Evolutionary conservation across 1,140 invertebrate genomes (phyloP).

Genomic region (Leucophenga varia): DNA sequence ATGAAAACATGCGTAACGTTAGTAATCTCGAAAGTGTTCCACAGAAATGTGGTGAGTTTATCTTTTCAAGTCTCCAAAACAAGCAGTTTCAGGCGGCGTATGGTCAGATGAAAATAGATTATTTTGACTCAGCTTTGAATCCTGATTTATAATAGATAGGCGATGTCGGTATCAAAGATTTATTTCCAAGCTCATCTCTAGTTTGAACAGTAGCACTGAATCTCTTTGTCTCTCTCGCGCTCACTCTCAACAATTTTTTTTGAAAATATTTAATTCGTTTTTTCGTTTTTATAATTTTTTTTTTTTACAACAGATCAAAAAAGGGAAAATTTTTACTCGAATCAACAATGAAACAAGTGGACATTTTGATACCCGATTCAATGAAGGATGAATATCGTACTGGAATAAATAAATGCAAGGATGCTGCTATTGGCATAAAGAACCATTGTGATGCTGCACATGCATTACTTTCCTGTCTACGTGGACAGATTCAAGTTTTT

Average conservation of each 20-base stretch:
- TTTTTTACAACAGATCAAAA: slow-evolving; percentile 33
- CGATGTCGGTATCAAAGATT: too few species aligned
- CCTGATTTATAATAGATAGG: too few species aligned
- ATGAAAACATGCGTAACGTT: too few species aligned
- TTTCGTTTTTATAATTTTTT: background rate
- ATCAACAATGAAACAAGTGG: slow-evolving; percentile 42
- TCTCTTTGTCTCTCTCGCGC: too few species aligned
- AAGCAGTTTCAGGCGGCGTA: too few species aligned
- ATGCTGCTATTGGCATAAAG: slow-evolving; percentile 36
- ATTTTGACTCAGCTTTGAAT: too few species aligned
- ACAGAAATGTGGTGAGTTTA: too few species aligned
- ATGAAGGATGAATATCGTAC: slow-evolving; percentile 36
- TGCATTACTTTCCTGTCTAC: slow-evolving; percentile 35
- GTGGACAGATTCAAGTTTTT: slow-evolving; percentile 34
- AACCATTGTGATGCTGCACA: slow-evolving; percentile 45
- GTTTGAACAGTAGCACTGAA: too few species aligned
- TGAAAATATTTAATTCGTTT: background rate
- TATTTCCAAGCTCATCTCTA: too few species aligned
- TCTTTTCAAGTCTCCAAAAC: too few species aligned
- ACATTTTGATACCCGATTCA: slow-evolving; percentile 39
- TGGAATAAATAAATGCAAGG: slow-evolving; percentile 37
- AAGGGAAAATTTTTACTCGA: slow-evolving; percentile 49
- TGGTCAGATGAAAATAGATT: too few species aligned
- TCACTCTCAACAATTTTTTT: background rate
- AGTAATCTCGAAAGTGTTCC: too few species aligned